Evolutionary conservation across 2,797 vertebrate genomes (phyloP).

Genomic region (Todus mexicanus): DNA sequence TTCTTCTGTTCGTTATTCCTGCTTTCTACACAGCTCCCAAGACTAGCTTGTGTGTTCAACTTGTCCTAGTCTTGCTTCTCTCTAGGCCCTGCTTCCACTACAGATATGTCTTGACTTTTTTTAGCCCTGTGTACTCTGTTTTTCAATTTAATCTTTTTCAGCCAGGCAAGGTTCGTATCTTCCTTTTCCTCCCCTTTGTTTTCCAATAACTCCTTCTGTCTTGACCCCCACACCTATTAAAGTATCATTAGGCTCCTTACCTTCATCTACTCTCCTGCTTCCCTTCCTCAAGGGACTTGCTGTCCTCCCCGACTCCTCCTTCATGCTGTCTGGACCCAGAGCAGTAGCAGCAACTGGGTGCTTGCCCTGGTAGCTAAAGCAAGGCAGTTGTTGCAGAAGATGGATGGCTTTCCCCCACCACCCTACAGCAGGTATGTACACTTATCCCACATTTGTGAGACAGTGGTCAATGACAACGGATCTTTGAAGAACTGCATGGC

Average conservation of each 20-base stretch:
- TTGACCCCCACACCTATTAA: not conserved
- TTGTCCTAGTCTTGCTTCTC: not conserved
- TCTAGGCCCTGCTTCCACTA: not conserved
- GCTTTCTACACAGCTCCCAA: not conserved
- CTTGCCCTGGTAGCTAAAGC: not conserved
- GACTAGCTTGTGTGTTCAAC: not conserved
- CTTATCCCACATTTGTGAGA: not conserved
- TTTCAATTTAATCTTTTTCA: not conserved
- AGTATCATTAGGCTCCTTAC: not conserved
- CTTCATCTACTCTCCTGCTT: not conserved
- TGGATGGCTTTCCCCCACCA: not conserved
- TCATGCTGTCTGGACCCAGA: not conserved
- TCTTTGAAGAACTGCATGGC: not conserved
- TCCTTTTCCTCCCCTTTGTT: not conserved
- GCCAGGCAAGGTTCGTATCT: not conserved
- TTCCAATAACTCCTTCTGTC: not conserved
- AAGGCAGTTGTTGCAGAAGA: not conserved
- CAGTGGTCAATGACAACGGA: not conserved
- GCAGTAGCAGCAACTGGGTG: accelerated
- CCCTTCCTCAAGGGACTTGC: not conserved
- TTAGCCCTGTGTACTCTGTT: not conserved
- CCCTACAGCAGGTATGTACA: not conserved
- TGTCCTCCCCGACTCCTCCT: not conserved
- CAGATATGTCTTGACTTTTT: not conserved
- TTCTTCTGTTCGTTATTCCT: not conserved